A percentile compares a stretch with the other conserved stretches of the same genome.
Conservation (phyloP, 2,888 invertebrate species). For the Megaustenia siamemsis region DNA sequence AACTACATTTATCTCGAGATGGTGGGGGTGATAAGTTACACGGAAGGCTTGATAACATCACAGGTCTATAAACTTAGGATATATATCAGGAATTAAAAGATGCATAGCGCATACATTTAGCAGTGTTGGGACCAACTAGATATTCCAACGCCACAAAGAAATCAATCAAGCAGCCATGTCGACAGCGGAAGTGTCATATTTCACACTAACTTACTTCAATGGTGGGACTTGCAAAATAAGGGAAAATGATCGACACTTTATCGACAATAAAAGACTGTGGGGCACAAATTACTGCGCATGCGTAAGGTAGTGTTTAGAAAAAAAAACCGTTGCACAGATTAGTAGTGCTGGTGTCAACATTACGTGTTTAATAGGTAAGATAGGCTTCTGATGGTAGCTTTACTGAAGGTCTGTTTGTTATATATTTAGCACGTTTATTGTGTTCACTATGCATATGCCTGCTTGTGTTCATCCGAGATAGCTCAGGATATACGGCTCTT, state of each 20-base stretch:
- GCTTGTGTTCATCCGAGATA: too few relatives aligned
- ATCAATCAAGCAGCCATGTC: neutral
- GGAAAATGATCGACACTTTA: conserved; percentile 4
- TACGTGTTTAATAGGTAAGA: too few relatives aligned
- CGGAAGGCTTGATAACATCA: too few relatives aligned
- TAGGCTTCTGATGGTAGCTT: too few relatives aligned
- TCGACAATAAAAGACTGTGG: neutral
- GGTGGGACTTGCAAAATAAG: neutral
- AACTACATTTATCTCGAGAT: too few relatives aligned
- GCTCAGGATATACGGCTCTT: too few relatives aligned
- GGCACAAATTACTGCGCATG: neutral
- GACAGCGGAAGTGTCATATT: conserved; percentile 7
- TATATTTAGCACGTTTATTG: too few relatives aligned
- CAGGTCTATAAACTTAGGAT: too few relatives aligned
- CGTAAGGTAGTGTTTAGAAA: neutral
- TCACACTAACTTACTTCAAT: neutral
- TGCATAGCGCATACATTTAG: neutral
- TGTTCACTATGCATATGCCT: too few relatives aligned
- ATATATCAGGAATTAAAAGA: too few relatives aligned
- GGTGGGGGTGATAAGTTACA: too few relatives aligned
- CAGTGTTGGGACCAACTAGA: neutral
- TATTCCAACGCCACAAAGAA: neutral
- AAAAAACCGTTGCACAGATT: neutral
- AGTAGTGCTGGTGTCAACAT: neutral
- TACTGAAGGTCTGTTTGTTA: too few relatives aligned